These are phyloP conservation scores for Calcarius ornatus DNA, from an alignment of 2,113 vertebrate genomes.

Conservation along the genomic window DNA sequence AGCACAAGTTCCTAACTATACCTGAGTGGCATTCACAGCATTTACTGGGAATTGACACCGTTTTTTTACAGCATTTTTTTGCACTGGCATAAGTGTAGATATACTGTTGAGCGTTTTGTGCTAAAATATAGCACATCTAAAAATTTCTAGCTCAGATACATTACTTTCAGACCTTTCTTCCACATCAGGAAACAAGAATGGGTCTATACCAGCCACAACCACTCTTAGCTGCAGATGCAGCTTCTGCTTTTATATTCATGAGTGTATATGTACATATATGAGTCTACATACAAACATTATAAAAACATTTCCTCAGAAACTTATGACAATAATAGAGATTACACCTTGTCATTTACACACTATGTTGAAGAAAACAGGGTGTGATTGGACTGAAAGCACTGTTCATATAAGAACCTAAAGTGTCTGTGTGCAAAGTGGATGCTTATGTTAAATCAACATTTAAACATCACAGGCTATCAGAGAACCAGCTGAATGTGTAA, in stretches of 20 bases:
- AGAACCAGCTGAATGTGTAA: not conserved
- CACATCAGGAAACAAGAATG: not conserved
- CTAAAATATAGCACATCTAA: not conserved
- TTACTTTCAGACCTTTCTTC: not conserved
- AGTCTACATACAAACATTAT: not conserved
- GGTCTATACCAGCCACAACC: not conserved
- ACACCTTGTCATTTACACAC: not conserved
- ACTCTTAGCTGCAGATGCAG: not conserved
- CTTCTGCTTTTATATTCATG: not conserved
- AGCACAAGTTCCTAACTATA: not conserved
- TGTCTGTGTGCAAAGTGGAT: not conserved
- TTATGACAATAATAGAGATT: not conserved
- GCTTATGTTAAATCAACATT: constrained; percentile 10
- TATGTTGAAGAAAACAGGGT: not conserved
- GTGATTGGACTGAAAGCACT: not conserved
- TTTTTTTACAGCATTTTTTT: not conserved
- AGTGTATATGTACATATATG: not conserved
- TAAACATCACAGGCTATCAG: not conserved
- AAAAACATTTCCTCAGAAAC: not conserved
- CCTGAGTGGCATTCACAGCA: not conserved
- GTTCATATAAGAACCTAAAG: not conserved
- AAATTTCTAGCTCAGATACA: not conserved
- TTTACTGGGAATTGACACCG: not conserved
- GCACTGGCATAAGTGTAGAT: not conserved
- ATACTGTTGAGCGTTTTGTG: not conserved